Evolutionary conservation across 2,888 invertebrate genomes (phyloP).

Genomic region (Epistrophe eligans): DNA sequence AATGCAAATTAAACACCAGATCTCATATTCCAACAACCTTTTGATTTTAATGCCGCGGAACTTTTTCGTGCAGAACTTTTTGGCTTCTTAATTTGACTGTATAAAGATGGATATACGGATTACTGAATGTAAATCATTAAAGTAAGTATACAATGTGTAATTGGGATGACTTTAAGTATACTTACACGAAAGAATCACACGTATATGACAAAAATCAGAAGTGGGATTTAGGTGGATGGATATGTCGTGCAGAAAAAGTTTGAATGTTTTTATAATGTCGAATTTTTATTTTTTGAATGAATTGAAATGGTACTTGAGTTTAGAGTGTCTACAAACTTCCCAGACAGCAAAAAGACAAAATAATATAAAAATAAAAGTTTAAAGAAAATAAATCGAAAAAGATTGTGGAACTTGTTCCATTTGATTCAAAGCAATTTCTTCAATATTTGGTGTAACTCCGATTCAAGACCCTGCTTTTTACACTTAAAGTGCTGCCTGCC

Average conservation of each 20-base stretch:
- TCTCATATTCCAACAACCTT: constrained; percentile 53
- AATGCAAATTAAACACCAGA: constrained; percentile 61
- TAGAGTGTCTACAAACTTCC: not conserved
- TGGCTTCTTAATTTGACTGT: constrained; percentile 16
- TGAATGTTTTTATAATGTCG: not conserved
- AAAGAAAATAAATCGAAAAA: too few relatives aligned
- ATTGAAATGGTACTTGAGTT: not conserved
- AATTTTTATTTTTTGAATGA: not conserved
- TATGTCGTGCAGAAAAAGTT: not conserved
- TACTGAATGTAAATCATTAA: constrained; percentile 6
- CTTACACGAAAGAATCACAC: not conserved
- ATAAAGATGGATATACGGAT: not conserved
- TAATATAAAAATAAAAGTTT: too few relatives aligned
- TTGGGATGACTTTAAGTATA: constrained; percentile 6
- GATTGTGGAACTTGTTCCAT: too few relatives aligned
- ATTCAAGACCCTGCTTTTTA: too few relatives aligned
- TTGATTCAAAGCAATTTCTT: too few relatives aligned
- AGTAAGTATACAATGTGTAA: constrained; percentile 21
- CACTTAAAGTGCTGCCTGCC: too few relatives aligned
- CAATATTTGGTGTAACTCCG: too few relatives aligned
- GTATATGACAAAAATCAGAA: not conserved
- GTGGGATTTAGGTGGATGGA: not conserved
- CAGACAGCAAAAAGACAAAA: too few relatives aligned
- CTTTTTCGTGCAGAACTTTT: constrained; percentile 36
- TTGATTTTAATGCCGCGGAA: constrained; percentile 27